phyloP scores from a whole-genome alignment of 92 coral and sea anemone genomes.

The Epizoanthus scotinus region DNA sequence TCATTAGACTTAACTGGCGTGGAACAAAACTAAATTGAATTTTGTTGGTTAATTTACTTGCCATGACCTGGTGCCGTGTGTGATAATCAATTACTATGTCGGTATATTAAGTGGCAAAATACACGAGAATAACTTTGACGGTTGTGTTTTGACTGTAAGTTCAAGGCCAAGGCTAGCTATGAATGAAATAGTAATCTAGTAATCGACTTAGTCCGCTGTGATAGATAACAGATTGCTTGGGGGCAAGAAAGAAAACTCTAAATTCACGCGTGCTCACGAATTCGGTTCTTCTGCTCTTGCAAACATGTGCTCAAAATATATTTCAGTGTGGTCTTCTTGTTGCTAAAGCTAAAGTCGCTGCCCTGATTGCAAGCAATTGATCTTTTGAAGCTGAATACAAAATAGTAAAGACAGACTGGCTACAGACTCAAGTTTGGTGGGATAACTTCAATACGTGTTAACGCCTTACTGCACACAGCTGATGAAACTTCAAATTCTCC shows the following conservation, averaged over 20 bases:
- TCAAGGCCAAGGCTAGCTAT: slow-evolving; percentile 36
- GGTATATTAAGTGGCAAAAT: slow-evolving; percentile 10
- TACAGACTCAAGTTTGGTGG: slow-evolving; percentile 28
- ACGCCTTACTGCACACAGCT: slow-evolving; percentile 11
- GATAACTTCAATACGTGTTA: slow-evolving; percentile 15
- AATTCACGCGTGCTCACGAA: slow-evolving; percentile 1
- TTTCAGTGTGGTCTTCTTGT: background rate
- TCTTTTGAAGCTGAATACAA: background rate
- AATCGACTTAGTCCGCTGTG: background rate
- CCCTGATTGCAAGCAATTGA: background rate
- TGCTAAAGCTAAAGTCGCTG: background rate
- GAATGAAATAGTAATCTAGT: slow-evolving; percentile 23
- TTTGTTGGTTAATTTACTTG: background rate
- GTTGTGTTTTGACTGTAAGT: slow-evolving; percentile 14
- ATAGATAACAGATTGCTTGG: background rate
- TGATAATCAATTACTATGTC: background rate
- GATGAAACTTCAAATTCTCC: slow-evolving; percentile 16
- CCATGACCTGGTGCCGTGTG: slow-evolving; percentile 17
- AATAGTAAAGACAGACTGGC: slow-evolving; percentile 4
- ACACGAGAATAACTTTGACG: background rate
- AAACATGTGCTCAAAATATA: background rate
- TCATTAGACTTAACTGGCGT: too few relatives aligned
- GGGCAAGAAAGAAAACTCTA: background rate
- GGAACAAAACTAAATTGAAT: too few relatives aligned
- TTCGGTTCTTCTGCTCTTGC: slow-evolving; percentile 7